Evolutionary conservation across 2,113 vertebrate genomes (phyloP).

Genomic region (Shinisaurus crocodilurus): DNA sequence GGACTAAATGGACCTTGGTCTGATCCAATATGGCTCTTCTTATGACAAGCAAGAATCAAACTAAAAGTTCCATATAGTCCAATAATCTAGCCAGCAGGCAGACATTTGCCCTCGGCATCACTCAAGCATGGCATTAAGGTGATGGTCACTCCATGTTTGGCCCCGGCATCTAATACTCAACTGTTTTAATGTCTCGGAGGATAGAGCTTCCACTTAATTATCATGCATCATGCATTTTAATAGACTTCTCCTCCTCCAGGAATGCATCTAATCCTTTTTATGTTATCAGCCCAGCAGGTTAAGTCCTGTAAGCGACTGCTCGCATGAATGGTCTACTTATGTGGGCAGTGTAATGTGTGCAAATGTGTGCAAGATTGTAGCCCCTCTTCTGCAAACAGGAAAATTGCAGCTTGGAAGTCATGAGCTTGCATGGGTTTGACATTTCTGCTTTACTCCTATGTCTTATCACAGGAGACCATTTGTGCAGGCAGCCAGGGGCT

Average conservation of each 20-base stretch:
- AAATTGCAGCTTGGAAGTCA: background rate
- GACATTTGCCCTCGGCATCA: background rate
- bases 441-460: background rate
- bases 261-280: background rate
- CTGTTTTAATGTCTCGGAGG: no score
- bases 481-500: background rate
- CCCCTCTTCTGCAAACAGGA: background rate
- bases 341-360: background rate
- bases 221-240: no score
- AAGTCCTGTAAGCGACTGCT: background rate
- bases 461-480: no score
- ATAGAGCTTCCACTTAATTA: no score
- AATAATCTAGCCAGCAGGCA: background rate
- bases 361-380: background rate
- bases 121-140: background rate
- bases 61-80: background rate
- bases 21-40: no score
- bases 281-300: background rate
- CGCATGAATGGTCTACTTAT: background rate
- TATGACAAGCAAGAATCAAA: no score
- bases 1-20: no score
- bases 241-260: background rate
- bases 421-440: background rate
- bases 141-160: background rate
- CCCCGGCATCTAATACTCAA: background rate